phyloP scores from a whole-genome alignment of 2,113 vertebrate species.

The Psettodes erumei region DNA sequence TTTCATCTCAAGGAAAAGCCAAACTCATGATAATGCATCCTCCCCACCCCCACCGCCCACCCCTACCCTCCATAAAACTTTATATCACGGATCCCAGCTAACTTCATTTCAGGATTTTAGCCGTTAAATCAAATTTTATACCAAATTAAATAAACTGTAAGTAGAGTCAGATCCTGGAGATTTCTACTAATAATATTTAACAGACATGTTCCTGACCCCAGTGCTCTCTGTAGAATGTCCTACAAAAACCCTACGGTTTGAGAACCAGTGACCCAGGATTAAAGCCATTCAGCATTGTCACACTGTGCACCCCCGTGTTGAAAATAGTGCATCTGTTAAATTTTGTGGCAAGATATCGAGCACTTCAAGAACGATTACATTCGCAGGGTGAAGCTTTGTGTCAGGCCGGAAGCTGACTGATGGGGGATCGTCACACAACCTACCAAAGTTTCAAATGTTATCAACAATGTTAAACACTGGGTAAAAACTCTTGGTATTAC shows the following conservation, averaged over 20 bases:
- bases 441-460: neutral
- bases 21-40: neutral
- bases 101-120: slow-evolving; percentile 4
- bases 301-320: neutral
- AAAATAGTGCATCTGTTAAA: neutral
- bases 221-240: neutral
- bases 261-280: neutral
- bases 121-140: slow-evolving; percentile 11
- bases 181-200: slow-evolving; percentile 6
- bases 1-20: slow-evolving; percentile 1
- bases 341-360: neutral
- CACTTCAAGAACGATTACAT: neutral
- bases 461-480: neutral
- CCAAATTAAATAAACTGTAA: slow-evolving; percentile 23
- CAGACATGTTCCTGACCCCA: neutral
- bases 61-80: neutral
- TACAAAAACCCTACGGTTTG: neutral
- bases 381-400: neutral
- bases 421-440: neutral
- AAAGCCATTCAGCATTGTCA: neutral
- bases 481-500: neutral
- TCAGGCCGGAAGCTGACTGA: neutral
- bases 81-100: neutral
- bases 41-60: no score
- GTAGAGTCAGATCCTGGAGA: slow-evolving; percentile 14